Base-by-base conservation (phyloP, 2,888 invertebrate species). In the Polymixis lichenea region DNA sequence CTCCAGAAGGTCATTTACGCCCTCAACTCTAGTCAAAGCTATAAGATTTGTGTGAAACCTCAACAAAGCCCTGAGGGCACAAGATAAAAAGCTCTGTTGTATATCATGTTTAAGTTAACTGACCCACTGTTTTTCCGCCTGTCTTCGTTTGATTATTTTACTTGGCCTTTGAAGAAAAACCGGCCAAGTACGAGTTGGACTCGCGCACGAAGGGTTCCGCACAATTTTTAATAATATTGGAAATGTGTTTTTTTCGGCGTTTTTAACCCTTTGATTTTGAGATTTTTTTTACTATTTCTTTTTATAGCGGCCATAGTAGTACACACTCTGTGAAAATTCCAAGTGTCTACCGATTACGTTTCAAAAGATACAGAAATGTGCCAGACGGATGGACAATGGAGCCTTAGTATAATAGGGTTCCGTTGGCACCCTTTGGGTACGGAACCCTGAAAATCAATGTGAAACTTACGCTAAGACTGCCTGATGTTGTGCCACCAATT, bases 401-500 rank as follows among this genome's bases (percentile, higher is more conserved):
- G 15, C 15, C 17, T 8, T 43, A 6, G 38, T 38, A 38, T 38
- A 38, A 3, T 38, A 60, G 32, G 32, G 22, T 11, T 32, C 0
- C 6, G 11, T 22, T 22, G 32, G 4, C 32, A 22, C 11, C 19
- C 60, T 11, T 32, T 11, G 22, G 60, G 32, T 60, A 22, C 11
- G 5, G 5, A 22, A 19, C 32, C 5, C 19, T 25, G 13, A 25
- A 56, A 60, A 51, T 28, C 55, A 4, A 5, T 15, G n/a, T 55
- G 9, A 15, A 49, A 81, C 91, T 92, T 87, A 95, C 95, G 90
- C 88, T 65, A 95, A 89, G 85, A 96, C 89, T 64, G 87, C 85
- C 68, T 87, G 91, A 81, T 96, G 96, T 83, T 95, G 95, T 53
- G 91, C 85, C 6, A 93, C 93, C 75, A 95, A 89, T 25, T 89